A percentile compares a stretch with the other conserved stretches of the same genome.
Conservation (phyloP, 2,797 vertebrate species). For the Spondyliosoma cantharus region DNA sequence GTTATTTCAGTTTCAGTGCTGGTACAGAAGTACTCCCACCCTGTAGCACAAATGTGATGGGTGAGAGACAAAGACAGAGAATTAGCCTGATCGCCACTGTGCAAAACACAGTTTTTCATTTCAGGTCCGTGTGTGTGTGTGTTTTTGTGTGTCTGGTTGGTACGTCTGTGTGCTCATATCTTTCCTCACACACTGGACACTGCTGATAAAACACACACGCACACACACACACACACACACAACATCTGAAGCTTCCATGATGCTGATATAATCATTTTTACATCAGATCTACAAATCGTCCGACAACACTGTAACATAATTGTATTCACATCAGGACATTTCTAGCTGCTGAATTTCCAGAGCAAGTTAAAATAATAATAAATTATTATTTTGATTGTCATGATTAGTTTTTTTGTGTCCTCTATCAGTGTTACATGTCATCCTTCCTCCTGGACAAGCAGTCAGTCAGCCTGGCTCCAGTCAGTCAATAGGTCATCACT, state of each 20-base stretch:
- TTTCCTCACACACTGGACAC: not conserved
- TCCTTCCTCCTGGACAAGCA: not conserved
- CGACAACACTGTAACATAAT: not conserved
- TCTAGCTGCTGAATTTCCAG: not conserved
- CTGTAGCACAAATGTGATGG: too few relatives aligned
- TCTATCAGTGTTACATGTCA: not conserved
- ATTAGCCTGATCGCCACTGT: too few relatives aligned
- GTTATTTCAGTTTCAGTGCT: not conserved
- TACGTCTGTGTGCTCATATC: not conserved
- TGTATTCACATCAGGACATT: conserved; percentile 16
- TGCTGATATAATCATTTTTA: conserved; percentile 8
- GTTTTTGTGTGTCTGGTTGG: too few relatives aligned
- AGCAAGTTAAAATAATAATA: not conserved
- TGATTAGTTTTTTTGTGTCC: not conserved
- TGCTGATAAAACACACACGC: not conserved
- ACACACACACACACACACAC: too few relatives aligned
- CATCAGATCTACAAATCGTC: not conserved
- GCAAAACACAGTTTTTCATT: not conserved
- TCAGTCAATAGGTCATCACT: conserved; percentile 5
- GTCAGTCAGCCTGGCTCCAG: conserved; percentile 26
- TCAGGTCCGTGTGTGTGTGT: not conserved
- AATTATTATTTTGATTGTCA: not conserved
- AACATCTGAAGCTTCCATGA: not conserved
- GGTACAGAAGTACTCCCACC: not conserved
- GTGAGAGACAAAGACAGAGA: too few relatives aligned